Evolutionary conservation across 2,888 invertebrate species (phyloP), one percentile per base, ranked within the genome.

Genomic region (Pollenia angustigena): DNA sequence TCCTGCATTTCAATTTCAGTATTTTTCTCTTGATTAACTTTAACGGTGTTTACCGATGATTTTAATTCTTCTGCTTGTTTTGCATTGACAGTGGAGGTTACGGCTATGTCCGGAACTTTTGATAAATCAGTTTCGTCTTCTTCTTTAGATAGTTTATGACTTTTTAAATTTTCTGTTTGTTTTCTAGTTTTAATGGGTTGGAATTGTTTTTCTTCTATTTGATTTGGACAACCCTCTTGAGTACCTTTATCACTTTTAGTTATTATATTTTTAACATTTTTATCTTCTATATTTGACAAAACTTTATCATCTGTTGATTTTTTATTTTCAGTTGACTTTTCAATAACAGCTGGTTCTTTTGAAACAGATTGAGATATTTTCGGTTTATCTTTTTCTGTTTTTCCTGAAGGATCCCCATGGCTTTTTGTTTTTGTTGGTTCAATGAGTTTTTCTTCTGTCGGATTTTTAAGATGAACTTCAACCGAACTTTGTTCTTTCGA

Each of bases 371-470:
- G 18, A 14, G 18, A 4, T 58, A 32, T 23, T 50, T 23, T 44
- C 40, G 12, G 1, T 58, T 2, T 50, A 48, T 68, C 71, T 46
- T 44, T 75, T 16, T 10, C 23, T n/a, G 14, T 7, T 44, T 46
- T 32, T 18, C 0, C 52, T 69, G 42, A 42, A 12, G 14, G 3
- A 16, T 56, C 81, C n/a, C 7, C n/a, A 4, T 48, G 81, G 42
- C 44, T 56, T 18, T 64, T 64, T 4, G 72, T 66, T 56, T 16
- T 81, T 48, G 64, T 72, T 56, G 54, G 32, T 56, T 52, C 72
- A n/a, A 48, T 23, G 23, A 23, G 23, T 12, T 71, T 12, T 40
- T 64, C 64, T 11, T 52, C 50, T 1, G 32, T 52, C 46, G 68
- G 58, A 16, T 16, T 56, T 40, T 52, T 32, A 18, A 7, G 11